Evolutionary conservation across 1,140 invertebrate species (phyloP).

Genomic region (Heterodera schachtii): DNA sequence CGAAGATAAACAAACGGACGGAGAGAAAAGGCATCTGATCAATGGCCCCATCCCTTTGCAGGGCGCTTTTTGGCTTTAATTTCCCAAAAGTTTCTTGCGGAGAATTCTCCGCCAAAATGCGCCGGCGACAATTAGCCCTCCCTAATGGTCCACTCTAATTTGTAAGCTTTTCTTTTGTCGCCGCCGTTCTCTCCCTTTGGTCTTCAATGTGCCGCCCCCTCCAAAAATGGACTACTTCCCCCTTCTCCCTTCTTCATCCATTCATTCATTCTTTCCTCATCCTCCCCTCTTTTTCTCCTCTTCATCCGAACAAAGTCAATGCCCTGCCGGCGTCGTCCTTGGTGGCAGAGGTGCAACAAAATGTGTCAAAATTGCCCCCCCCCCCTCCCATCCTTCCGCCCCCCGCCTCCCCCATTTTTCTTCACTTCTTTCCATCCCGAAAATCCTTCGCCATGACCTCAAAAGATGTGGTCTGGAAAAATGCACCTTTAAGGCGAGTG

Average conservation of each 20-base stretch:
- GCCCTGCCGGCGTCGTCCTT: not conserved
- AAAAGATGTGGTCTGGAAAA: slow-evolving; percentile 6
- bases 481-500: not conserved
- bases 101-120: not conserved
- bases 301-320: slow-evolving; percentile 4
- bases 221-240: not conserved
- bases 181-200: too few species aligned
- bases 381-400: not conserved
- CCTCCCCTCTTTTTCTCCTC: not conserved
- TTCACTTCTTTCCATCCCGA: not conserved
- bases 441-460: slow-evolving; percentile 14
- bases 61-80: not conserved
- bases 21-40: not conserved
- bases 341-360: slow-evolving; percentile 1
- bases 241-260: not conserved
- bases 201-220: not conserved
- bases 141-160: not conserved
- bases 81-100: not conserved
- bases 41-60: not conserved
- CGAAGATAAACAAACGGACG: not conserved
- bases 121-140: not conserved
- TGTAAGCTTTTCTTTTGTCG: not conserved
- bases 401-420: not conserved
- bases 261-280: not conserved
- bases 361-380: slow-evolving; percentile 16